phyloP scores from a whole-genome alignment of 2,888 invertebrate genomes.

The Torymus texanus region DNA sequence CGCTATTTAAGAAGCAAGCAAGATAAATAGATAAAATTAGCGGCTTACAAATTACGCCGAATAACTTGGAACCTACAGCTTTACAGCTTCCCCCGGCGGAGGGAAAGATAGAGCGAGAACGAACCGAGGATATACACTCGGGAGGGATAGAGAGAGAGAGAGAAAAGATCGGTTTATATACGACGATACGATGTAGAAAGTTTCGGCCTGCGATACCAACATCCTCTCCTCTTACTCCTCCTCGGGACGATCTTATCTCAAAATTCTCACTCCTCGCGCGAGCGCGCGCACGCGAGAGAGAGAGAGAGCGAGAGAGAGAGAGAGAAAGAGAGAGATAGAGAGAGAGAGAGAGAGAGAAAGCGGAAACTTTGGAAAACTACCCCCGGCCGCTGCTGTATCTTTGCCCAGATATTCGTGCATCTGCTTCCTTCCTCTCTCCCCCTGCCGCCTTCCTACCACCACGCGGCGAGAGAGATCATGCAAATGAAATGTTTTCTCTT shows the following conservation, averaged over 20 bases:
- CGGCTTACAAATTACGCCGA: conserved; percentile 14
- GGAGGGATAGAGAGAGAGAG: conserved; percentile 18
- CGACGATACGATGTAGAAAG: conserved; percentile 40
- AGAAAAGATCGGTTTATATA: conserved; percentile 47
- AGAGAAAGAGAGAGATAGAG: conserved; percentile 3
- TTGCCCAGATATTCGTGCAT: conserved; percentile 46
- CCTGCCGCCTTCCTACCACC: background rate
- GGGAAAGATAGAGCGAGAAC: background rate
- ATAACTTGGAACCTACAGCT: conserved; percentile 21
- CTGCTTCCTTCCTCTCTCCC: conserved; percentile 23
- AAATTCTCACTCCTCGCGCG: conserved; percentile 29
- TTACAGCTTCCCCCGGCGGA: conserved; percentile 11
- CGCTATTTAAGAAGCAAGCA: conserved; percentile 22
- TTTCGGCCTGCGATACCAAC: conserved; percentile 29
- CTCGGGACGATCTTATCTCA: conserved; percentile 45
- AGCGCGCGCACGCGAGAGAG: background rate
- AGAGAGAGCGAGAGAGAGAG: background rate
- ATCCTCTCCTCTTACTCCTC: background rate
- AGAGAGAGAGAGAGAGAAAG: conserved; percentile 1
- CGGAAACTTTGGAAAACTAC: conserved; percentile 51
- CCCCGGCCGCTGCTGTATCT: conserved; percentile 30
- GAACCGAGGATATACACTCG: background rate
- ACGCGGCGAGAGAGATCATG: conserved; percentile 42
- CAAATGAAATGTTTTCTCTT: conserved; percentile 55
- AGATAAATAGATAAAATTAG: conserved; percentile 35